Evolutionary conservation across 2,797 vertebrate species (phyloP), one percentile per base, ranked within the genome.

Genomic region (Valencia hispanica): DNA sequence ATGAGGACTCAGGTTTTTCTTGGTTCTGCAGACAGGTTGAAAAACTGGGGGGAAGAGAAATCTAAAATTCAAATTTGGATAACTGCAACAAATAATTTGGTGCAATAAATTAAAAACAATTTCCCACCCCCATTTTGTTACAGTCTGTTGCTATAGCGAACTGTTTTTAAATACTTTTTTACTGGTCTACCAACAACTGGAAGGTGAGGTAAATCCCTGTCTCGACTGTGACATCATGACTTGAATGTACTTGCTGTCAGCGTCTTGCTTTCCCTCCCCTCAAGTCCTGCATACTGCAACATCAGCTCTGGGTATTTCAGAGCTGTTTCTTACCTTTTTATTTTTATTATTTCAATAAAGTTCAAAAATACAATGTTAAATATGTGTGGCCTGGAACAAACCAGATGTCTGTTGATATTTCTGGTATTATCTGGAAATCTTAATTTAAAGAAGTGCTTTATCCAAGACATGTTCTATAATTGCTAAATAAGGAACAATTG

Each of bases 161-260:
- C 22, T 4, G 7, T 41, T 66, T 41, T 55, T 55, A 9, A 43
- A 43, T n/a, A 5, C n/a, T 68, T 39, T 68, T 43, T 43, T 68
- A 27, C 36, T 17, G 25, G 20, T 45, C 65, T 27, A 27, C 15
- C 36, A 45, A 17, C 45, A 43, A 68, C 27, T 43, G 65, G 39
- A 59, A 15, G 27, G 12, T 57, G 53, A 4, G 7, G 0, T 61
- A 27, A 36, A 30, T 27, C n/a, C 48, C 51, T 18, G 27, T 61
- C 27, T 75, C 36, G 9, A 71, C 77, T 72, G 70, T 79, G 65
- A 70, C 34, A n/a, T 27, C 27, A 69, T 2, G 10, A 30, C 68
- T 79, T 48, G 75, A 68, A 1, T 66, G 47, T 84, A 70, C 87
- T 85, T 88, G 81, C 86, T 75, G 73, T 70, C 9, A 36, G 68